Evolutionary conservation across 2,113 vertebrate genomes (phyloP), one percentile per base, ranked within the genome.

Genomic region (Cricetomys ansorgei): DNA sequence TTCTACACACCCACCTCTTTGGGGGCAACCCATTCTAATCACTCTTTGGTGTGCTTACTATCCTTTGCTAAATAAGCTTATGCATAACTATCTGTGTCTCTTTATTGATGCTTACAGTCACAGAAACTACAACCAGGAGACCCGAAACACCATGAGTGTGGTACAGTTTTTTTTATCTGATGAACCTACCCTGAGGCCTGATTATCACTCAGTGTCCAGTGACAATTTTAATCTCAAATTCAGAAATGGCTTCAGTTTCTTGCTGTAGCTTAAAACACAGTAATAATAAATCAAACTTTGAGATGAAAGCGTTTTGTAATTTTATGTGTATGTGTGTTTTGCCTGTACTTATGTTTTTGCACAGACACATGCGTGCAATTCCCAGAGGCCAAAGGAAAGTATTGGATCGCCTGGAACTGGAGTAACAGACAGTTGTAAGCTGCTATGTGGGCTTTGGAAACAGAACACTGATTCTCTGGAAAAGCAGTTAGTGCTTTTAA

Each of bases 181-280:
- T 57, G 57, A 27, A 34, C 31, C 10, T 55, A 29, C 31, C 48
- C 5, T 37, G 19, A 84, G 6, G n/a, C 19, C 40, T 17, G 25
- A 67, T 50, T 48, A 40, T 19, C 13, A 43, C 64, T 84, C 45
- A 65, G 59, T 9, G 5, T 65, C 72, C 45, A 59, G 19, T 62
- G 37, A 48, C 7, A n/a, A 72, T 72, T 89, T 94, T 67, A 37
- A 65, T n/a, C n/a, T 85, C n/a, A 91, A 69, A 79, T 72, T 92
- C 11, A 85, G 9, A 57, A 83, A 92, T n/a, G 17, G 37, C 6
- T 75, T 92, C 57, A 75, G 43, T 43, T 84, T 88, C 69, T 59
- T 83, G 50, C 7, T 64, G 29, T 50, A 70, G 13, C 53, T 88
- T 84, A 93, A 95, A 93, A 88, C 62, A 21, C 59, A 91, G 19